phyloP scores from a whole-genome alignment of 2,888 invertebrate species.

The Mylabris sibirica region DNA sequence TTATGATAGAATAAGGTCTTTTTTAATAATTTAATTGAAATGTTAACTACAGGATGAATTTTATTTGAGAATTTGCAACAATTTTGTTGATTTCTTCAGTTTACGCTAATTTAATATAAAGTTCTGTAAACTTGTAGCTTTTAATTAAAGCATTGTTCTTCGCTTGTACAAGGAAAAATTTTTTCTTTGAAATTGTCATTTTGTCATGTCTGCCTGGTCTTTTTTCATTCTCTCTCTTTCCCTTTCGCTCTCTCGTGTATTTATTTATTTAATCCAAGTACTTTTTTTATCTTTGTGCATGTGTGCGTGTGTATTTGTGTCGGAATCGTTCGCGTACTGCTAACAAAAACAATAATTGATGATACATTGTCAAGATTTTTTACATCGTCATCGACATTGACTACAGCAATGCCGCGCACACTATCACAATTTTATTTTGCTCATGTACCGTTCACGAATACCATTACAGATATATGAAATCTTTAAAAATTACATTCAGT shows the following conservation, averaged over 20 bases:
- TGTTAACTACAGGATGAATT: background rate
- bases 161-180: background rate
- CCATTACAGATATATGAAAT: background rate
- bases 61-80: background rate
- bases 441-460: constrained; percentile 1
- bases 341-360: constrained; percentile 23
- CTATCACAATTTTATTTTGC: constrained; percentile 30
- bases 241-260: background rate
- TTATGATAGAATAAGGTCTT: background rate
- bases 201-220: constrained; percentile 1
- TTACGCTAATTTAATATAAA: constrained; percentile 3
- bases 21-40: background rate
- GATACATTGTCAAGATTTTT: constrained; percentile 22
- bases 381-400: constrained; percentile 16
- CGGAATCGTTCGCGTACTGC: constrained; percentile 4
- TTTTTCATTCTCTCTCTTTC: background rate
- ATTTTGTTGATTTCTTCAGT: background rate
- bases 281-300: background rate
- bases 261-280: constrained; percentile 2
- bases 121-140: constrained; percentile 3
- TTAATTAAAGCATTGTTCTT: constrained; percentile 17
- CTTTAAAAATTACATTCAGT: background rate
- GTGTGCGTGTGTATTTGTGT: background rate
- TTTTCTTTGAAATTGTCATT: constrained; percentile 8
- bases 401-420: constrained; percentile 24